A percentile compares a stretch with the other conserved stretches of the same genome.
Evolutionary conservation across 2,113 vertebrate species (phyloP).

Genomic region (Macrotis lagotis): DNA sequence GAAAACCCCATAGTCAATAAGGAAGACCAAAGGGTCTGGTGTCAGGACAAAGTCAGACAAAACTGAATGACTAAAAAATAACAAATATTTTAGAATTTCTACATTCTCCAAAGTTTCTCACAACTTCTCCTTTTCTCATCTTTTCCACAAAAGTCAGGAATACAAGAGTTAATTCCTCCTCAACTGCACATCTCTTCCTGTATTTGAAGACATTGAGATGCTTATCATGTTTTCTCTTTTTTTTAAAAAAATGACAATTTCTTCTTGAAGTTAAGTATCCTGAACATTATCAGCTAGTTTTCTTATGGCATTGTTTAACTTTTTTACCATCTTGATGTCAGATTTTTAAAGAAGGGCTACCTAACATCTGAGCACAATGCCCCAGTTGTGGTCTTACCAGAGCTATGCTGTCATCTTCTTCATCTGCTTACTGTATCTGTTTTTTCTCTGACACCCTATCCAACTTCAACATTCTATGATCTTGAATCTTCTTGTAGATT

Average conservation of each 20-base stretch:
- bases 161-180: background rate
- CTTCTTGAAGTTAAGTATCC: background rate
- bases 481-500: background rate
- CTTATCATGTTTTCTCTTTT: background rate
- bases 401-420: background rate
- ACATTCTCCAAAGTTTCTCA: background rate
- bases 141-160: background rate
- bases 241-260: background rate
- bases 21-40: background rate
- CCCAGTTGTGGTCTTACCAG: background rate
- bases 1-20: background rate
- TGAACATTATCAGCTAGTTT: background rate
- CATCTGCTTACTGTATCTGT: background rate
- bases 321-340: background rate
- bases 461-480: background rate
- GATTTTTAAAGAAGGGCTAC: background rate
- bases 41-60: background rate
- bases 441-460: background rate
- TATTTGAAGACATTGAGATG: background rate
- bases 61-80: background rate
- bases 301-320: background rate
- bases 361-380: background rate
- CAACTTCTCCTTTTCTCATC: background rate
- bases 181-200: background rate
- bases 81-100: background rate